Evolutionary conservation across 2,113 vertebrate species (phyloP).

Genomic region (Haemorhous mexicanus): DNA sequence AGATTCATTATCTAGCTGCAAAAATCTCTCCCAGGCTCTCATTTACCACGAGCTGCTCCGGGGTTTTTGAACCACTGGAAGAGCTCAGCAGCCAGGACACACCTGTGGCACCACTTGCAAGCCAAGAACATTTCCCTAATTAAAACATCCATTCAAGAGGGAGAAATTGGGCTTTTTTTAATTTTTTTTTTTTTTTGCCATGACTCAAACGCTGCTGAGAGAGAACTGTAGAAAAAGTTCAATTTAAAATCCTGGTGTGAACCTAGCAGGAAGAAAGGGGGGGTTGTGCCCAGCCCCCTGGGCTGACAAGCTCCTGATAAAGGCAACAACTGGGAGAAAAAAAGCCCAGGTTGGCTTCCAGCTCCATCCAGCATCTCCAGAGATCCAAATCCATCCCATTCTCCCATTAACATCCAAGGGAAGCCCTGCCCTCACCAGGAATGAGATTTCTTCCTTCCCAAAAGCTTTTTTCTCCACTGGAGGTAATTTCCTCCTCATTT

Average conservation of each 20-base stretch:
- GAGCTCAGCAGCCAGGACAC: not conserved
- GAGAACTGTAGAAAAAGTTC: not conserved
- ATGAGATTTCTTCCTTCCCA: not conserved
- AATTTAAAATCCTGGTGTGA: not conserved
- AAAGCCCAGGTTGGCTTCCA: not conserved
- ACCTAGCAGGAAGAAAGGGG: not conserved
- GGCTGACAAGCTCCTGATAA: not conserved
- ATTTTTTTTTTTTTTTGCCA: too few species aligned
- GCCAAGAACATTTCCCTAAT: not conserved
- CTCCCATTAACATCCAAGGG: accelerated
- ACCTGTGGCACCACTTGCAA: not conserved
- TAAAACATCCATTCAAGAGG: not conserved
- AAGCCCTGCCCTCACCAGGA: not conserved
- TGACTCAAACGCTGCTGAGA: accelerated
- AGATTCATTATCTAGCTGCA: constrained; percentile 27
- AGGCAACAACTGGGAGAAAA: not conserved
- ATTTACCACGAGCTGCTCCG: not conserved
- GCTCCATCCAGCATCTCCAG: not conserved
- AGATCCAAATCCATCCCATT: not conserved
- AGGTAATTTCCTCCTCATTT: not conserved
- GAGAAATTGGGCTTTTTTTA: not conserved
- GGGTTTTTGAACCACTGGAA: not conserved
- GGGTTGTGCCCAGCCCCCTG: accelerated
- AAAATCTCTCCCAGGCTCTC: not conserved
- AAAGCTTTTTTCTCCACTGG: not conserved